phyloP scores from a whole-genome alignment of 2,113 vertebrate species.

The Seriola dumerili region DNA sequence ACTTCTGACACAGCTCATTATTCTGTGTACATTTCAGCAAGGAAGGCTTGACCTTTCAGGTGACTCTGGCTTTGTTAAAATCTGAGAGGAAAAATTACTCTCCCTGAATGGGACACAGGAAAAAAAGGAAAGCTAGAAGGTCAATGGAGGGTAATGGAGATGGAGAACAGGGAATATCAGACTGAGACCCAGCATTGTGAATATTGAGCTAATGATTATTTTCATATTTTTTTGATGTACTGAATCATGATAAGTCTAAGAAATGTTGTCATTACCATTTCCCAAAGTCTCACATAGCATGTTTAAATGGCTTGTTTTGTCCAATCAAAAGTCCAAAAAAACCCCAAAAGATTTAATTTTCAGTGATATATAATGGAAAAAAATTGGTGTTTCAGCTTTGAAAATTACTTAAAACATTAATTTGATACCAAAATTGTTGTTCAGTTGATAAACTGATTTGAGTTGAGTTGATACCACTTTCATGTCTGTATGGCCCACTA shows the following conservation, averaged over 20 bases:
- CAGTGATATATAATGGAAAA: not conserved
- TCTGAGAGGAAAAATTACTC: slow-evolving; percentile 34
- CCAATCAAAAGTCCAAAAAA: not conserved
- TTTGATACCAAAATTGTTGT: too few relatives aligned
- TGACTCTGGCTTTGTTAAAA: slow-evolving; percentile 49
- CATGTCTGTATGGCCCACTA: not conserved
- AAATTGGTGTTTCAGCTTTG: not conserved
- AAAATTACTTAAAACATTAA: too few relatives aligned
- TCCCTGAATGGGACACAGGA: slow-evolving; percentile 19
- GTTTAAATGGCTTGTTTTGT: not conserved
- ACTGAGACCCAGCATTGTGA: not conserved
- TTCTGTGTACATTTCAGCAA: slow-evolving; percentile 34
- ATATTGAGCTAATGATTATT: slow-evolving; percentile 19
- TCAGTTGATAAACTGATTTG: too few relatives aligned
- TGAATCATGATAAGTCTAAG: not conserved
- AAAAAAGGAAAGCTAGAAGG: not conserved
- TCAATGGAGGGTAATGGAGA: not conserved
- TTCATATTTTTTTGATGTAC: not conserved
- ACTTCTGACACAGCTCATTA: slow-evolving; percentile 49
- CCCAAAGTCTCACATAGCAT: not conserved
- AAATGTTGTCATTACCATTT: not conserved
- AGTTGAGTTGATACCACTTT: not conserved
- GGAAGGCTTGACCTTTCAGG: slow-evolving; percentile 39
- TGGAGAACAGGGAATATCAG: not conserved
- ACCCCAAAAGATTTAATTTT: not conserved